phyloP scores from a whole-genome alignment of 2,888 invertebrate genomes.

The Isotomurus palustris region DNA sequence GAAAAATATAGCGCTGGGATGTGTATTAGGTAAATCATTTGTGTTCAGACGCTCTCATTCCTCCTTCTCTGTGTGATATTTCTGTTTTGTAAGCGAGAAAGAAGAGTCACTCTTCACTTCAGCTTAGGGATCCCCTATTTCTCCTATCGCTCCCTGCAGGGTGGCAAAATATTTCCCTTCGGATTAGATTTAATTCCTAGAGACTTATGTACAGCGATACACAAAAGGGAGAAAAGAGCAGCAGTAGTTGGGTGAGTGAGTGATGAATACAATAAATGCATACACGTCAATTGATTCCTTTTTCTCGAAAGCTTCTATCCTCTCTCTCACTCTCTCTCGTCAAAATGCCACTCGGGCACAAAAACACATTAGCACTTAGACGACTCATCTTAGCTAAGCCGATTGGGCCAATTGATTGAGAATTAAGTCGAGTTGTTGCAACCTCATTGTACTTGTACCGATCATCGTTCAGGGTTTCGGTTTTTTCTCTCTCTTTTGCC shows the following conservation, averaged over 20 bases:
- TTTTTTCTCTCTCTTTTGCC: too few species aligned
- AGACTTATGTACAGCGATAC: slow-evolving; percentile 20
- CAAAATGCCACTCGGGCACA: slow-evolving; percentile 10
- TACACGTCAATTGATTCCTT: slow-evolving; percentile 4
- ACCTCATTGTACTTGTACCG: slow-evolving; percentile 16
- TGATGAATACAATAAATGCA: slow-evolving; percentile 11
- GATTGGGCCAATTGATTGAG: slow-evolving; percentile 40
- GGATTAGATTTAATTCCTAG: slow-evolving; percentile 46
- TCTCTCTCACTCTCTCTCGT: background rate
- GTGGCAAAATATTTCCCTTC: slow-evolving; percentile 46
- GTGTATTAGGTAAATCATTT: background rate
- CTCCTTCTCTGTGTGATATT: background rate
- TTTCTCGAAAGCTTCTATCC: too few species aligned
- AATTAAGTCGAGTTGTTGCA: slow-evolving; percentile 25
- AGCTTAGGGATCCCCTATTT: background rate
- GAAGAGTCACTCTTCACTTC: background rate
- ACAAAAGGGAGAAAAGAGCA: slow-evolving; percentile 7
- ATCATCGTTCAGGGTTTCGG: too few species aligned
- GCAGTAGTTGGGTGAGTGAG: background rate
- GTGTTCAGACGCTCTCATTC: background rate
- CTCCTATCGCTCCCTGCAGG: slow-evolving; percentile 44
- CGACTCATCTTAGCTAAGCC: slow-evolving; percentile 28
- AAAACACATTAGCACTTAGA: slow-evolving; percentile 21
- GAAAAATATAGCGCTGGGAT: too few species aligned
- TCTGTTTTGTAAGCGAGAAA: background rate